Evolutionary conservation across 35 echinoderm and acorn worm species (phyloP).

Genomic region (Lytechinus pictus): DNA sequence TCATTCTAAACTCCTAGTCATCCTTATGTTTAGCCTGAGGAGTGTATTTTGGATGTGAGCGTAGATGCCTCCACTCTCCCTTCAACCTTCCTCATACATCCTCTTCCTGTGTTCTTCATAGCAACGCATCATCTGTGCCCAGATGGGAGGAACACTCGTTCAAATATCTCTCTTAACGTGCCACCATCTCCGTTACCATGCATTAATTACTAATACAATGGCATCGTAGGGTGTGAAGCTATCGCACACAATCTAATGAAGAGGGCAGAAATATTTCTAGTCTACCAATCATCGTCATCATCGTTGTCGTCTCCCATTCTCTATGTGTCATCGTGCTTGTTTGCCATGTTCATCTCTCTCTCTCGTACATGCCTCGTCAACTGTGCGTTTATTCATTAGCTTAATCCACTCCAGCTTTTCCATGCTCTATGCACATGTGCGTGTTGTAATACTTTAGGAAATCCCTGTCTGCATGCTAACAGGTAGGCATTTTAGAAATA

Average conservation of each 20-base stretch:
- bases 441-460: background rate
- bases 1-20: background rate
- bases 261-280: background rate
- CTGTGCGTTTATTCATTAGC: background rate
- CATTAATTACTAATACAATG: background rate
- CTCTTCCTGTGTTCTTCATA: background rate
- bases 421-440: background rate
- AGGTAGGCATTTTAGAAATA: background rate
- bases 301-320: background rate
- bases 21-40: background rate
- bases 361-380: background rate
- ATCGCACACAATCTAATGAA: background rate
- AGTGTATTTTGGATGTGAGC: background rate
- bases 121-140: background rate
- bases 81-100: conserved; percentile 16
- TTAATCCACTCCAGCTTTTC: background rate
- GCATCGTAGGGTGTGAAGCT: background rate
- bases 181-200: background rate
- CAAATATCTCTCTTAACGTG: background rate
- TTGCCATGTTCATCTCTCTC: conserved; percentile 13
- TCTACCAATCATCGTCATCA: background rate
- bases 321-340: background rate
- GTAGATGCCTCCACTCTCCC: background rate
- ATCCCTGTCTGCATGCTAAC: background rate
- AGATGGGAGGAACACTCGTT: conserved; percentile 8